Evolutionary conservation across 2,888 invertebrate genomes (phyloP).

Genomic region (Lapara coniferarum): DNA sequence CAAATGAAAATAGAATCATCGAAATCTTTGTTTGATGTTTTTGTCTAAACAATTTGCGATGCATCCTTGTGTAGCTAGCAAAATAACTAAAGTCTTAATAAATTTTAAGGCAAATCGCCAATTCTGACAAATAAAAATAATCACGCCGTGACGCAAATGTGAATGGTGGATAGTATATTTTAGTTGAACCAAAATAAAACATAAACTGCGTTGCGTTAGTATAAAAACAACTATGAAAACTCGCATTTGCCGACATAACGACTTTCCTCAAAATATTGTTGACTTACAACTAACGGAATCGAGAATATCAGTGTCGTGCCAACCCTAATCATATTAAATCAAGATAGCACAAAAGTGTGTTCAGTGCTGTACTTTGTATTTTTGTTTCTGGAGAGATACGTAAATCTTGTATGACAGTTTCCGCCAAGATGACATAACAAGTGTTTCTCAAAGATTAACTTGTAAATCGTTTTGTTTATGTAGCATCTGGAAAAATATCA

Average conservation of each 20-base stretch:
- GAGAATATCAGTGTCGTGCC: constrained; percentile 6
- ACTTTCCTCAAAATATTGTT: background rate
- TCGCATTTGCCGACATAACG: background rate
- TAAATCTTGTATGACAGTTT: background rate
- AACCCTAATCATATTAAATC: constrained; percentile 14
- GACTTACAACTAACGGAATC: background rate
- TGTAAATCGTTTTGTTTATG: background rate
- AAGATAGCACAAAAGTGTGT: constrained; percentile 4
- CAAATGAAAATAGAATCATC: constrained; percentile 10
- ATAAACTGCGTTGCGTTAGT: background rate
- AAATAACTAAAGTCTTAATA: too few species aligned
- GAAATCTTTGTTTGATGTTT: background rate
- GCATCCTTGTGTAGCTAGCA: background rate
- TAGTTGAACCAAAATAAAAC: background rate
- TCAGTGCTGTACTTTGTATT: background rate
- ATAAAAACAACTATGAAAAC: background rate
- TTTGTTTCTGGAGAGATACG: background rate
- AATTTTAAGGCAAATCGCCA: background rate
- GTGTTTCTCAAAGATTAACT: background rate
- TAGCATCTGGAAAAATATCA: too few species aligned
- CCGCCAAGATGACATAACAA: background rate
- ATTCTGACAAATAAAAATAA: background rate
- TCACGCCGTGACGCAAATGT: background rate
- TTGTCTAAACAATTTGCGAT: background rate
- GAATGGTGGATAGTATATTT: constrained; percentile 2